A percentile compares a stretch with the other conserved stretches of the same genome.
Conservation (phyloP, 1,140 invertebrate genomes). For the Formica selysi region DNA sequence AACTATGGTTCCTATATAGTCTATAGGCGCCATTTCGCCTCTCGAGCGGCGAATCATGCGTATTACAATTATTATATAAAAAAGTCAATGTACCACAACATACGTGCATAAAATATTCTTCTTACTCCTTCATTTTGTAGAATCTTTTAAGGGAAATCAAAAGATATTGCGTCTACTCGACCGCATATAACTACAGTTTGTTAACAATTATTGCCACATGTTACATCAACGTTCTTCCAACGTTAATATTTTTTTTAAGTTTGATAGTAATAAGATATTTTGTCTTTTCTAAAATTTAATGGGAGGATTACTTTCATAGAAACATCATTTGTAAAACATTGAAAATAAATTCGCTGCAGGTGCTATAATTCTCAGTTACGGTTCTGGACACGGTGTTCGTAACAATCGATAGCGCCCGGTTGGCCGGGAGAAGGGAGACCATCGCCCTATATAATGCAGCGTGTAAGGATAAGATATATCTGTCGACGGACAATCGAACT, state of each 20-base stretch:
- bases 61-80: neutral
- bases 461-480: constrained; percentile 62
- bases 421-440: constrained; percentile 71
- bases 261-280: neutral
- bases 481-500: constrained; percentile 46
- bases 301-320: neutral
- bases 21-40: neutral
- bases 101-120: neutral
- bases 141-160: neutral
- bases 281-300: neutral
- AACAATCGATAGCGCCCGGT: constrained; percentile 72
- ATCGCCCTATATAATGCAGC: constrained; percentile 63
- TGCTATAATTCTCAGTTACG: constrained; percentile 23
- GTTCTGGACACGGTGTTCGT: constrained; percentile 60
- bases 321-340: neutral
- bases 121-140: neutral
- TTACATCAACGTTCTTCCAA: neutral
- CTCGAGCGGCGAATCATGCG: neutral
- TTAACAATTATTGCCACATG: neutral
- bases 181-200: neutral
- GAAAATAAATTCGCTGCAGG: constrained; percentile 30
- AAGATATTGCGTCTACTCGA: neutral
- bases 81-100: neutral
- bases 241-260: neutral
- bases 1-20: neutral